These are phyloP conservation scores for Drymodes brunneopygia DNA, from an alignment of 2,113 vertebrate species.

Conservation along the genomic window DNA sequence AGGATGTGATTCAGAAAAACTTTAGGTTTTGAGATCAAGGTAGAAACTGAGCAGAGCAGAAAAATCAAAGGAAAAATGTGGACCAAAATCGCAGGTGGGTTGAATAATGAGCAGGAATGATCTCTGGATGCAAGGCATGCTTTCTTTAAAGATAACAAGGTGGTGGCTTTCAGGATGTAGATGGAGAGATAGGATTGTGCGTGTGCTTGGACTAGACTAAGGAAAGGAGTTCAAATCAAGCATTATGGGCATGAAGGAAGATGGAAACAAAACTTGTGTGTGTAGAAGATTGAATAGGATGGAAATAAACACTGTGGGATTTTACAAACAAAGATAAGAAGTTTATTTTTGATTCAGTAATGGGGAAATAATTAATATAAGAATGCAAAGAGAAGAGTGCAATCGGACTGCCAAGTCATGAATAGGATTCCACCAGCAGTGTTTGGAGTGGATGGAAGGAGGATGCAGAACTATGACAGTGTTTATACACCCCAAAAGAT, in stretches of 20 bases:
- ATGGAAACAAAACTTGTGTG: not conserved
- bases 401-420: not conserved
- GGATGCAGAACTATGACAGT: not conserved
- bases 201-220: not conserved
- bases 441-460: not conserved
- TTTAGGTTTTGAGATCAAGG: not conserved
- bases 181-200: not conserved
- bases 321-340: conserved; percentile 9
- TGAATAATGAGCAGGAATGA: not conserved
- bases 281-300: not conserved
- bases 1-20: not conserved
- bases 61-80: not conserved
- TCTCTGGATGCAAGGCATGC: not conserved
- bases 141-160: not conserved
- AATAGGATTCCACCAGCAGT: not conserved
- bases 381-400: not conserved
- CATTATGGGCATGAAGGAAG: not conserved
- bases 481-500: not conserved
- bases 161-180: not conserved
- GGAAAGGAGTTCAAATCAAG: not conserved
- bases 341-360: not conserved
- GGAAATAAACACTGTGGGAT: not conserved
- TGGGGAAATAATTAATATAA: not conserved
- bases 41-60: not conserved
- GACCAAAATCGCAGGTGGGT: not conserved